Percentiles rank a stretch among this genome's conserved stretches.
Conservation (phyloP, 1,140 invertebrate species). For the Paraescarpia echinospica region DNA sequence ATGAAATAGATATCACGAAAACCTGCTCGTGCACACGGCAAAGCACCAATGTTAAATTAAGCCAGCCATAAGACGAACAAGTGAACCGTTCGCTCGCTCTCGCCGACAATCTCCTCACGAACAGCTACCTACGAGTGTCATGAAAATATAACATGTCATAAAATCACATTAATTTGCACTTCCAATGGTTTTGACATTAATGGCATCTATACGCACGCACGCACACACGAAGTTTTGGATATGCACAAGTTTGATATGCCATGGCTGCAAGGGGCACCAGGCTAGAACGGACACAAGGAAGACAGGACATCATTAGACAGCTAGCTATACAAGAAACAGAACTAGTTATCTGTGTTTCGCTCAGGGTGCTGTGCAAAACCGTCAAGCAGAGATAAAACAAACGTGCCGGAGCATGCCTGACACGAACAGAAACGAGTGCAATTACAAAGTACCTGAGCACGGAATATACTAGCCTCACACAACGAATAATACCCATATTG, state of each 20-base stretch:
- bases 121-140: neutral
- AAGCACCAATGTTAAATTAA: neutral
- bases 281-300: neutral
- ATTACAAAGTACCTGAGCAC: neutral
- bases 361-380: neutral
- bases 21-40: neutral
- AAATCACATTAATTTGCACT: slow-evolving; percentile 1
- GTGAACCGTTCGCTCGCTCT: neutral
- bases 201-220: neutral
- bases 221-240: neutral
- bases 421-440: neutral
- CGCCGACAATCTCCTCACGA: neutral
- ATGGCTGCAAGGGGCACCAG: neutral
- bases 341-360: neutral
- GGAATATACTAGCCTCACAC: neutral
- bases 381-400: neutral
- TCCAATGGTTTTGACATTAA: neutral
- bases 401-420: neutral
- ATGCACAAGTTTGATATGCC: neutral
- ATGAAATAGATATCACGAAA: neutral
- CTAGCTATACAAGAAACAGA: neutral
- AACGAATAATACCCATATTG: neutral
- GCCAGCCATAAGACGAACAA: neutral
- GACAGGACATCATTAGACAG: neutral
- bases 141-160: neutral